Conservation (phyloP, 2,888 invertebrate species). For the Drosophila neutralis region DNA sequence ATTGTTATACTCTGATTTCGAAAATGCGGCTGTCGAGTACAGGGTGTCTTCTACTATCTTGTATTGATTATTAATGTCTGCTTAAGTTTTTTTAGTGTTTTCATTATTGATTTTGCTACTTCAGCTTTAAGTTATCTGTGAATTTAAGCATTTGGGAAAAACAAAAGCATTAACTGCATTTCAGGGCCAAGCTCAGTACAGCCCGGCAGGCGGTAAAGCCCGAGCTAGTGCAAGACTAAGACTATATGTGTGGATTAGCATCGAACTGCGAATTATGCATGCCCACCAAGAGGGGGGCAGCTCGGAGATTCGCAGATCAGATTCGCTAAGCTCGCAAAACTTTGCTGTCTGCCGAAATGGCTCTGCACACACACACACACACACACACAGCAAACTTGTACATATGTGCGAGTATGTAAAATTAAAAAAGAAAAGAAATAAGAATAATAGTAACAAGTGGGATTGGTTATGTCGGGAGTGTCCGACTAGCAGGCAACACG, state of each 20-base stretch:
- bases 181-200: background rate
- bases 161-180: background rate
- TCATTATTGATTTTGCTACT: background rate
- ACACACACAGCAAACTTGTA: background rate
- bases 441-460: background rate
- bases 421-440: background rate
- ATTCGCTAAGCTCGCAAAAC: slow-evolving; percentile 25
- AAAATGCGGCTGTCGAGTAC: background rate
- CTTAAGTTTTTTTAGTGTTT: background rate
- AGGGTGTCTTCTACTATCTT: slow-evolving; percentile 5
- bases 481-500: background rate
- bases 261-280: slow-evolving; percentile 43
- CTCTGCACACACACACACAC: slow-evolving; percentile 14
- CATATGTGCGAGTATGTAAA: background rate
- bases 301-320: slow-evolving; percentile 18
- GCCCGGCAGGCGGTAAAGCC: slow-evolving; percentile 17
- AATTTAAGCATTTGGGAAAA: background rate
- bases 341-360: slow-evolving; percentile 30
- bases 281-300: background rate
- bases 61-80: background rate
- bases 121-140: background rate
- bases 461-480: background rate
- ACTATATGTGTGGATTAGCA: slow-evolving; percentile 49
- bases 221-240: slow-evolving; percentile 4
- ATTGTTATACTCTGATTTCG: background rate